Base-by-base conservation (phyloP, 1,140 invertebrate species). In the Neomicropteryx cornuta region DNA sequence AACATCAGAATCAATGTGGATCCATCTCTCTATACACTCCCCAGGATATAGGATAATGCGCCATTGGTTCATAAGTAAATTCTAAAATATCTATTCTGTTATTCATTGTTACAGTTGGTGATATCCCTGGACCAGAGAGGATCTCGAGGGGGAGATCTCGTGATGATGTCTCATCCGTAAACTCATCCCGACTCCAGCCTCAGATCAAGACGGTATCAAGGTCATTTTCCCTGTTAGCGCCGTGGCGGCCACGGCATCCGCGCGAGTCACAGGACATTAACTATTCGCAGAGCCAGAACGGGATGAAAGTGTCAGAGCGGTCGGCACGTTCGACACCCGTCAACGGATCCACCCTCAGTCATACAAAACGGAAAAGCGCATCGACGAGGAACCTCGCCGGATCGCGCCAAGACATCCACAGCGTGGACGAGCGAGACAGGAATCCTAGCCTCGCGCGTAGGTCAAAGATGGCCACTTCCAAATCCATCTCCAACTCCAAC, bases 181-280 rank as follows among this genome's bases (percentile, higher is more conserved):
- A 71, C 55, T 70, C 68, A 14, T 71, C 69, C 3, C 66, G 68
- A 45, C 46, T 78, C 14, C 69, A 73, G 41, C 72, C 76, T 3
- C 81, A 84, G 50, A 77, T 79, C 14, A 72, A 75, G 39, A 84
- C 77, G 13, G 75, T 87, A n/a, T 83, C 83, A 1, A 74, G 85
- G 24, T 87, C 83, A 20, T 83, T 88, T 42, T 87, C 83, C 3
- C 77, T 88, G 28, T 69, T 87, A 41, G 82, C 85, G 1, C 85
- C 86, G 1, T 89, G 85, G 84, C 78, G 77, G 38, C 85, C 85
- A 1, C 71, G 77, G 28, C 74, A 82, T 48, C 75, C 77, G 47
- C 70, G 71, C 43, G 81, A 84, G 49, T 73, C 73, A 33, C 77
- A 79, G 54, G 82, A 87, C 59, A 81, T 87, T 13, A 82, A 86